These are phyloP conservation scores for Synchiropus splendidus DNA, from an alignment of 2,113 vertebrate species.

Conservation along the genomic window DNA sequence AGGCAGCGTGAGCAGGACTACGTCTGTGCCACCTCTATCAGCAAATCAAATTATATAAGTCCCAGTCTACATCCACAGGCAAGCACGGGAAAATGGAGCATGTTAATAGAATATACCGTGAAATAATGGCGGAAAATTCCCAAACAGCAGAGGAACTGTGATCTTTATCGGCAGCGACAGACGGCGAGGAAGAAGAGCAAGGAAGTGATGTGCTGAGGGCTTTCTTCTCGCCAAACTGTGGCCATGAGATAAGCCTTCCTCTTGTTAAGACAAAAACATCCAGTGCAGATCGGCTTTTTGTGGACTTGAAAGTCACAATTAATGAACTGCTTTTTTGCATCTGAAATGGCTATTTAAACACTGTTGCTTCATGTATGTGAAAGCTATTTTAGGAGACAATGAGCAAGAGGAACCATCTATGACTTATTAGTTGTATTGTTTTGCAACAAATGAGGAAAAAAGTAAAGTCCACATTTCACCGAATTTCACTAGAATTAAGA, in stretches of 20 bases:
- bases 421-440: no score
- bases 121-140: constrained; percentile 30
- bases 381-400: no score
- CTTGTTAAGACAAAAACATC: constrained; percentile 5
- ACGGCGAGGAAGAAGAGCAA: constrained; percentile 7
- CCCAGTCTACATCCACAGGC: constrained; percentile 1
- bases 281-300: constrained; percentile 3
- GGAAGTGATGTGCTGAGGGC: constrained; percentile 16
- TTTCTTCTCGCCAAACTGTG: constrained; percentile 14
- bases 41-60: constrained; percentile 31
- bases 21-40: constrained; percentile 10
- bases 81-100: constrained; percentile 8
- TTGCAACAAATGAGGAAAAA: no score
- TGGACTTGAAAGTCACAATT: constrained; percentile 9
- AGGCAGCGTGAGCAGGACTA: constrained; percentile 2
- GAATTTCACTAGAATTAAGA: no score
- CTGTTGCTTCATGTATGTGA: no score
- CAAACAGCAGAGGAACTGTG: constrained; percentile 29
- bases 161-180: constrained; percentile 30
- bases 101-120: constrained; percentile 25
- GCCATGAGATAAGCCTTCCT: constrained; percentile 22
- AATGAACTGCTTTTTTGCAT: no score
- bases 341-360: no score
- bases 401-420: no score
- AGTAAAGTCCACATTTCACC: no score